Evolutionary conservation across 2,888 invertebrate species (phyloP).

Genomic region (Camptogramma bilineatum): DNA sequence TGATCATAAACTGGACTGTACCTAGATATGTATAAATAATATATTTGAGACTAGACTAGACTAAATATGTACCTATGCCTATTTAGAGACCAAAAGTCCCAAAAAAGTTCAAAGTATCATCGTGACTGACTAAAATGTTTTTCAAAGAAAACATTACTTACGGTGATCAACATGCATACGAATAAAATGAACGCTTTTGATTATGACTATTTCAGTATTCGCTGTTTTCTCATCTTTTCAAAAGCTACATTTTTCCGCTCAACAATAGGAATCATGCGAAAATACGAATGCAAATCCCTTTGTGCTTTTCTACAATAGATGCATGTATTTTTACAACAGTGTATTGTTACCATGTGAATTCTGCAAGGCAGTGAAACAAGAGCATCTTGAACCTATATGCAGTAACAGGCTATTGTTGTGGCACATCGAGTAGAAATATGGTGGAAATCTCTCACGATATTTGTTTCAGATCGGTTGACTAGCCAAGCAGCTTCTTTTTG

Average conservation of each 20-base stretch:
- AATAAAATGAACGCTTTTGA: too few relatives aligned
- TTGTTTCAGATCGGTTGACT: background rate
- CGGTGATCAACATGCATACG: too few relatives aligned
- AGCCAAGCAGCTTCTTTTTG: too few relatives aligned
- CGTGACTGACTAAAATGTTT: too few relatives aligned
- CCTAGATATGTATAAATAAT: too few relatives aligned
- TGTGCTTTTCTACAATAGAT: conserved; percentile 27
- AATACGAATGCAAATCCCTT: conserved; percentile 27
- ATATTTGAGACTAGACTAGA: too few relatives aligned
- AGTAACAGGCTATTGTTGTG: conserved; percentile 1
- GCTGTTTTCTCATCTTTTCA: conserved; percentile 12
- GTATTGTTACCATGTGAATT: conserved; percentile 32
- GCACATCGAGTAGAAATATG: conserved; percentile 2
- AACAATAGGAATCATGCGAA: conserved; percentile 20
- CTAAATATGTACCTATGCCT: too few relatives aligned
- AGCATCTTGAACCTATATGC: conserved; percentile 15
- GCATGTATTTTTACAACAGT: conserved; percentile 23
- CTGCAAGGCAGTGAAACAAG: conserved; percentile 23
- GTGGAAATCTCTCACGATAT: background rate
- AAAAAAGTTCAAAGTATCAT: too few relatives aligned
- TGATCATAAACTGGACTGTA: too few relatives aligned
- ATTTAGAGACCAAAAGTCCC: too few relatives aligned
- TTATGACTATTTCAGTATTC: background rate
- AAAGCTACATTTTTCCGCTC: background rate
- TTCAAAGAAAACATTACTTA: too few relatives aligned